Evolutionary conservation across 2,888 invertebrate species (phyloP).

Genomic region (Melanostoma mellinum): DNA sequence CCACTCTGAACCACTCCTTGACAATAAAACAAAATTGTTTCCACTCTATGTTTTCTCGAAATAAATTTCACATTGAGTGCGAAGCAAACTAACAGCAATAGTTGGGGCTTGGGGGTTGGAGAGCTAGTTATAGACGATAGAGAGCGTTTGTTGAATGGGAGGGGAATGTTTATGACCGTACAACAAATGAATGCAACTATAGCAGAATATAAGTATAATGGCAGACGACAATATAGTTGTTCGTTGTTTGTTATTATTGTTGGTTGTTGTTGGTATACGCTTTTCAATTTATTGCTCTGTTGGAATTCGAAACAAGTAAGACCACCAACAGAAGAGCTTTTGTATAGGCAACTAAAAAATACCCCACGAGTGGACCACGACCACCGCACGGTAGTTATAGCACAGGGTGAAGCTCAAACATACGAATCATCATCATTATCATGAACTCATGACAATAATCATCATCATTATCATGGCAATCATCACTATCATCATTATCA

Average conservation of each 20-base stretch:
- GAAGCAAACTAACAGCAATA: not conserved
- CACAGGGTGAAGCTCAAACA: not conserved
- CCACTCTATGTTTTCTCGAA: conserved; percentile 30
- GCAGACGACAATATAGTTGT: conserved; percentile 32
- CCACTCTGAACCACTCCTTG: conserved; percentile 37
- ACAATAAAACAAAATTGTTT: conserved; percentile 23
- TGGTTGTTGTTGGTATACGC: conserved; percentile 22
- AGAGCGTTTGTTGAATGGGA: no score
- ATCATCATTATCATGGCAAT: conserved; percentile 8
- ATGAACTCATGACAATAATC: not conserved
- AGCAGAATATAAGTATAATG: conserved; percentile 25
- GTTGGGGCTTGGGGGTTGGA: not conserved
- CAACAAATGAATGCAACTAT: conserved; percentile 28
- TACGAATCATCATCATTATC: conserved; percentile 12
- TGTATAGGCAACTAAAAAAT: conserved; percentile 15
- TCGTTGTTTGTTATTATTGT: conserved; percentile 17
- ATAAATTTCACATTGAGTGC: conserved; percentile 46
- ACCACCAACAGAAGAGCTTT: conserved; percentile 16
- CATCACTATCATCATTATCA: conserved; percentile 1
- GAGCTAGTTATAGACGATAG: not conserved
- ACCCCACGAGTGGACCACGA: conserved; percentile 9
- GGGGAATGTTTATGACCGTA: conserved; percentile 8
- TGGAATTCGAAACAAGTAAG: conserved; percentile 2
- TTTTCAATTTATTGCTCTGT: conserved; percentile 30
- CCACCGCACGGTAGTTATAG: not conserved